phyloP scores from a whole-genome alignment of 1,140 invertebrate genomes.

The Eriocheir sinensis region DNA sequence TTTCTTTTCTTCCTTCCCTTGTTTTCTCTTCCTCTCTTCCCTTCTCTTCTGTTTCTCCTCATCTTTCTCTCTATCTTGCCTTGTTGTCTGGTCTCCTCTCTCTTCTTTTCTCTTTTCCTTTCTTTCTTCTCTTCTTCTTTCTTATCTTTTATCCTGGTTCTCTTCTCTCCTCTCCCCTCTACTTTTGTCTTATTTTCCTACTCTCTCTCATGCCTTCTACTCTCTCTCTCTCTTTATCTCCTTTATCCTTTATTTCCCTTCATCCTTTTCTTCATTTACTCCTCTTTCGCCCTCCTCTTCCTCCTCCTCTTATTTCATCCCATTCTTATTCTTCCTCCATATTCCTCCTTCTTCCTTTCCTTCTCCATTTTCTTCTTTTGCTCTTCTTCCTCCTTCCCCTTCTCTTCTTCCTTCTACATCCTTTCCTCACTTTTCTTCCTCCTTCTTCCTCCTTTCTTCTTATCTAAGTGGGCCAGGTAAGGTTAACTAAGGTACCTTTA shows the following conservation, averaged over 20 bases:
- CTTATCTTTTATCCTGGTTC: not conserved
- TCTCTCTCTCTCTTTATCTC: too few species aligned
- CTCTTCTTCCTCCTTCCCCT: too few species aligned
- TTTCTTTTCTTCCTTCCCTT: not conserved
- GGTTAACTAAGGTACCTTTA: not conserved
- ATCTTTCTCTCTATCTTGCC: not conserved
- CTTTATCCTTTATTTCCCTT: too few species aligned
- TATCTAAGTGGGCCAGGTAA: not conserved
- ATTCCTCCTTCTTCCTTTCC: too few species aligned
- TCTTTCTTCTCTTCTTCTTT: not conserved
- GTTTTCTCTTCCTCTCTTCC: not conserved
- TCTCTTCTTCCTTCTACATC: too few species aligned
- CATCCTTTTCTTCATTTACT: too few species aligned
- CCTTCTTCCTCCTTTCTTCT: not conserved
- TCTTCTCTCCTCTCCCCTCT: not conserved
- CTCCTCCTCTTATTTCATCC: too few species aligned
- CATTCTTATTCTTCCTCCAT: too few species aligned
- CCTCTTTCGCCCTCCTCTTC: too few species aligned
- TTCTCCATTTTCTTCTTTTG: too few species aligned
- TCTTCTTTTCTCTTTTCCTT: not conserved
- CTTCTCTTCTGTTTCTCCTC: not conserved
- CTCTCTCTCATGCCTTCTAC: not conserved
- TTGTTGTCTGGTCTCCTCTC: not conserved
- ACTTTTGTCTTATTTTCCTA: not conserved
- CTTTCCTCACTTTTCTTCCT: too few species aligned